A percentile compares a stretch with the other conserved stretches of the same genome.
phyloP scores from a whole-genome alignment of 2,113 vertebrate genomes.

The Gasterosteus aculeatus region DNA sequence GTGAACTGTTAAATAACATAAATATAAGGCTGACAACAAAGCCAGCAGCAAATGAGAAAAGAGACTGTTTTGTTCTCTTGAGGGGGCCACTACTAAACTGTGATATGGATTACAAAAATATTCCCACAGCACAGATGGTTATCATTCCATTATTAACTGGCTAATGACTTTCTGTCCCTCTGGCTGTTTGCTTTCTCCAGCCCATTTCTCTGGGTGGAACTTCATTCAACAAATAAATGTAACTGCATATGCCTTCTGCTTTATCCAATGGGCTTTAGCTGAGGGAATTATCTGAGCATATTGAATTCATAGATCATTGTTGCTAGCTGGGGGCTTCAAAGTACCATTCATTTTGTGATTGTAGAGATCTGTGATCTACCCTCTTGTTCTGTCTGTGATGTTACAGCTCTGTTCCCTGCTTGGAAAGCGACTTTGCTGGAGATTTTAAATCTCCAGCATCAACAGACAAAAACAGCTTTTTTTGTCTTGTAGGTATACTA shows the following conservation, averaged over 20 bases:
- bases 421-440: conserved; percentile 39
- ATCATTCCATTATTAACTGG: conserved; percentile 50
- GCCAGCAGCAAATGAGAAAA: conserved; percentile 15
- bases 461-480: background rate
- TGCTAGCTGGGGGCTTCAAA: conserved; percentile 67
- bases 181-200: conserved; percentile 39
- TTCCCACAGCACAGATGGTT: conserved; percentile 47
- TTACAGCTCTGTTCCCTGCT: conserved; percentile 18
- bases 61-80: conserved; percentile 34
- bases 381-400: conserved; percentile 45
- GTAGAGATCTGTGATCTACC: conserved; percentile 52
- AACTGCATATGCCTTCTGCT: conserved; percentile 36
- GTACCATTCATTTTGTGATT: conserved; percentile 72
- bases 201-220: conserved; percentile 29
- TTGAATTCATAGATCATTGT: conserved; percentile 77
- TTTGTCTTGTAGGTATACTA: background rate
- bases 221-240: conserved; percentile 64
- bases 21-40: conserved; percentile 41
- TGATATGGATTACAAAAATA: conserved; percentile 46
- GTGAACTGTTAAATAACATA: conserved; percentile 53
- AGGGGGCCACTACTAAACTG: conserved; percentile 20
- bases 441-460: conserved; percentile 25
- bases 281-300: conserved; percentile 67
- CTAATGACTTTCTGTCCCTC: conserved; percentile 58
- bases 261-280: conserved; percentile 53